Base-by-base conservation (phyloP, 2,888 invertebrate species). In the Allolobophora icterica region DNA sequence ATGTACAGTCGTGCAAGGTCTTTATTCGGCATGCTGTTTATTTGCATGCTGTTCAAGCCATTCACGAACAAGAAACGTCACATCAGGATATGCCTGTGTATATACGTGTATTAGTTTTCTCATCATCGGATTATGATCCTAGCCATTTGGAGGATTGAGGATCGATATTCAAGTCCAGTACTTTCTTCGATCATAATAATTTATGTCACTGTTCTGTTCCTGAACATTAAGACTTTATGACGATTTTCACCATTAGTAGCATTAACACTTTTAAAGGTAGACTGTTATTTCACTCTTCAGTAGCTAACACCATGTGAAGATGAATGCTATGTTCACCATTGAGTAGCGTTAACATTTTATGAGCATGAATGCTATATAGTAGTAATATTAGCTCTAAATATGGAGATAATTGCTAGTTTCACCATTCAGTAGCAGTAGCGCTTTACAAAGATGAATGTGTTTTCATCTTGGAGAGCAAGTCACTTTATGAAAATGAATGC, bases 291-390 rank as follows among this genome's bases (percentile, higher is more conserved):
- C n/a, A n/a, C 30, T n/a, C 5, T 71, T 71, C 11, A 71, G 71
- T 71, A 71, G 71, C 71, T 71, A 71, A 71, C n/a, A 71, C 71
- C n/a, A n/a, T 71, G n/a, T 71, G 71, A n/a, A 71, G 71, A 71
- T 71, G 58, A 58, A 45, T 45, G 45, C 52, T 24, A 24, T 71
- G n/a, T 71, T 71, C 71, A 52, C 52, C 52, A 71, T 71, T 71
- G 8, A 71, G 71, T 71, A 30, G n/a, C 71, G 13, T 71, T 71
- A 71, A 71, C 71, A 71, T 30, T 52, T 52, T 71, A 71, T n/a
- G n/a, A 71, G n/a, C 30, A 71, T n/a, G 71, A 19, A 30, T 38
- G 24, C n/a, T 45, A 89, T 35, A n/a, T n/a, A n/a, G 38, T 89
- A n/a, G 30, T n/a, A 13, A 38, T 15, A n/a, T 89, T 89, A 33